Evolutionary conservation across 35 echinoderm and acorn worm genomes (phyloP), one percentile per base, ranked within the genome.

Genomic region (Ophioderma brevispina): DNA sequence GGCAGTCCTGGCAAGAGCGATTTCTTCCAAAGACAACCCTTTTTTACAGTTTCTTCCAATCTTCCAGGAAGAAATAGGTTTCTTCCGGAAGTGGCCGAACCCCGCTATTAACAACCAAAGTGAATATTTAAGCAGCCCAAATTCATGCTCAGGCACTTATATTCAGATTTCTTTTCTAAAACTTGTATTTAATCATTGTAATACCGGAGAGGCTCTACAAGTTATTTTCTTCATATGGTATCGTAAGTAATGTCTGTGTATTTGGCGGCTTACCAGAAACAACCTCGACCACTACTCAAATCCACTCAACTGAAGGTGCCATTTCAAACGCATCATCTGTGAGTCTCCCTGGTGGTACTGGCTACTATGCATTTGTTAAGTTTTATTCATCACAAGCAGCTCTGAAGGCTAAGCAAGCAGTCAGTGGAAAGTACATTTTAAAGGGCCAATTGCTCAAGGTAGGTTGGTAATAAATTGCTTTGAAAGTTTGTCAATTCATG

Each of bases 381-480:
- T 94, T 89, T 38, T 94, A 80, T 49, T 94, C 92, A n/a, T 21
- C 86, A 0, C 37, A 52, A 78, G 92, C 79, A 37, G 86, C 86
- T n/a, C 10, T 31, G 32, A 84, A 40, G 34, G 92, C 92, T 38
- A 76, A 38, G 34, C 6, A 39, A 84, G 75, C 86, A 25, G 8
- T 94, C 11, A 75, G 82, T 37, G 81, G 82, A 18, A 94, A 89
- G 46, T 89, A 94, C 40, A 81, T 89, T 37, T 46, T 94, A 35
- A 79, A 94, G 3, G 92, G 92, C 49, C 79, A 88, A 31, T 50
- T 94, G 31, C 42, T 94, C 8, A 94, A 79, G 86, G 92, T 94
- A 56, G 84, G 39, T 14, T 34, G 28, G 0, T 19, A 23, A 11
- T 15, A 1, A 43, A 82, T 25, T 11, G 19, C 41, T 21, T 23